phyloP scores from a whole-genome alignment of 35 echinoderm and acorn worm species.

The Nesometra sesokonis region DNA sequence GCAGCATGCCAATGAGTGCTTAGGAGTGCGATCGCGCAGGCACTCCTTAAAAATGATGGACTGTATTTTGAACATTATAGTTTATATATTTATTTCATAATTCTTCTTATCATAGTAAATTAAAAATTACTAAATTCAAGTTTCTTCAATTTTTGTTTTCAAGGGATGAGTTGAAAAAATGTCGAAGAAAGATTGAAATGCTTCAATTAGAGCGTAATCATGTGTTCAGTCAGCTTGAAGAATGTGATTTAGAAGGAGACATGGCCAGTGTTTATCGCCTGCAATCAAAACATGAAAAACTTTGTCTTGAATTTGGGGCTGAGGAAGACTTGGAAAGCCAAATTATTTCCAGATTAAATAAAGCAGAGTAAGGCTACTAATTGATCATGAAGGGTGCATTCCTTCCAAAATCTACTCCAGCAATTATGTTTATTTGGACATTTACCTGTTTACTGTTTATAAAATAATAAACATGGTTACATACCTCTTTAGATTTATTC shows the following conservation, averaged over 20 bases:
- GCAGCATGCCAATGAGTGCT: too few species aligned
- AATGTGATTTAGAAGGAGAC: conserved; percentile 41
- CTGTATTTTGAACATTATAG: too few species aligned
- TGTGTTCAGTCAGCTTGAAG: conserved; percentile 31
- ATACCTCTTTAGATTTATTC: too few species aligned
- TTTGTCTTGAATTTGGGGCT: conserved; percentile 61
- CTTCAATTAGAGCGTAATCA: conserved; percentile 68
- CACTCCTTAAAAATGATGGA: too few species aligned
- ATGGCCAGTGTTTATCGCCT: conserved; percentile 66
- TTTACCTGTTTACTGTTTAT: too few species aligned
- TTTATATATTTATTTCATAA: too few species aligned
- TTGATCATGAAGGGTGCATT: not conserved
- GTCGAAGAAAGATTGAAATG: conserved; percentile 61
- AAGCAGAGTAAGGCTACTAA: conserved; percentile 56
- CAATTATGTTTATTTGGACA: too few species aligned
- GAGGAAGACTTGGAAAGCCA: conserved; percentile 60
- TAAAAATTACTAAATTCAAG: too few species aligned
- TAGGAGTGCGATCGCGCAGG: too few species aligned
- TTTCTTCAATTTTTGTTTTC: not conserved
- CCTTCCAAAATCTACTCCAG: too few species aligned
- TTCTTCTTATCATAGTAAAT: too few species aligned
- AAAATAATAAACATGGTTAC: too few species aligned
- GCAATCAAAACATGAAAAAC: conserved; percentile 53
- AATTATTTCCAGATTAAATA: conserved; percentile 48
- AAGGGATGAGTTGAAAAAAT: conserved; percentile 88